These are phyloP conservation scores for Atta colombica DNA, from an alignment of 1,140 invertebrate genomes.

Conservation along the genomic window DNA sequence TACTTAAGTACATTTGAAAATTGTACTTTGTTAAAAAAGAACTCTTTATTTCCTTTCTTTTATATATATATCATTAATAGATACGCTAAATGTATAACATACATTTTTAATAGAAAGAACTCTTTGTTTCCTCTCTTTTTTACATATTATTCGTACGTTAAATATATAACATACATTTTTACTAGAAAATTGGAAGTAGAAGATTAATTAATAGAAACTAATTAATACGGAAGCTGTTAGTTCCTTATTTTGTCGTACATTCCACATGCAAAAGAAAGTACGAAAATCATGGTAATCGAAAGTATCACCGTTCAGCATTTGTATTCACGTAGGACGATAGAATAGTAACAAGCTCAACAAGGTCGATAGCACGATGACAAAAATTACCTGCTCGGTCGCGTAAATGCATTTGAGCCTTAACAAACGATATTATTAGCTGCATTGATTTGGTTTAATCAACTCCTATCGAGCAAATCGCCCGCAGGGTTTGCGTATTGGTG, in stretches of 20 bases:
- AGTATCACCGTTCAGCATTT: not conserved
- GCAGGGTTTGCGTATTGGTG: slow-evolving; percentile 40
- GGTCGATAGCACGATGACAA: slow-evolving; percentile 24
- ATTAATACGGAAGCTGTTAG: slow-evolving; percentile 1
- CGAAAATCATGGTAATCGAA: not conserved
- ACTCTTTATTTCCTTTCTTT: not conserved
- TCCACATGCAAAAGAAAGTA: not conserved
- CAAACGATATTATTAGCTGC: slow-evolving; percentile 58
- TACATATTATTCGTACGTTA: not conserved
- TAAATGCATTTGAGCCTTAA: slow-evolving; percentile 50
- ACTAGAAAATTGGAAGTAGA: not conserved
- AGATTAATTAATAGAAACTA: not conserved
- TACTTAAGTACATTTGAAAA: not conserved
- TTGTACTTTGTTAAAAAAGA: not conserved
- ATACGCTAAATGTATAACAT: not conserved
- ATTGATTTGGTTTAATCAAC: slow-evolving; percentile 62
- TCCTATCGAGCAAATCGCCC: slow-evolving; percentile 53
- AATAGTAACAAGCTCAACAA: slow-evolving; percentile 32
- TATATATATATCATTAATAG: not conserved
- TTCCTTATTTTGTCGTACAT: not conserved
- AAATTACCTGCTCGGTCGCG: slow-evolving; percentile 42
- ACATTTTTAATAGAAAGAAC: not conserved
- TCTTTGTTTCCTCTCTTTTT: not conserved
- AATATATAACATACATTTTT: not conserved
- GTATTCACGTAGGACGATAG: not conserved